These are phyloP conservation scores for Prunella himalayana DNA, from an alignment of 2,113 vertebrate species.

Conservation along the genomic window DNA sequence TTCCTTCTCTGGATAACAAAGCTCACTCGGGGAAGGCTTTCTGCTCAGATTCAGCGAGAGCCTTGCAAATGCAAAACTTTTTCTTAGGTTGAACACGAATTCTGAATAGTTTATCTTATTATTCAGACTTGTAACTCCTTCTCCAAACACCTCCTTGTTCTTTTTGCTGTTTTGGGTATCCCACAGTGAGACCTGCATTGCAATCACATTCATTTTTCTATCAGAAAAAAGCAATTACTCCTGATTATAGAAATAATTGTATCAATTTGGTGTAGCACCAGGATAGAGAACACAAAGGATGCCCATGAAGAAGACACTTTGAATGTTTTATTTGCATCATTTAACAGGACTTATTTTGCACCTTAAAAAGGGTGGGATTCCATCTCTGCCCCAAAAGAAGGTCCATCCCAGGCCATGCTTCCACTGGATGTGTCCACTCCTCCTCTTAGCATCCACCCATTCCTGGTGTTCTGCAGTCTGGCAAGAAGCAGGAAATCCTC, in stretches of 20 bases:
- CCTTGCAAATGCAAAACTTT: background rate
- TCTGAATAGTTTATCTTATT: background rate
- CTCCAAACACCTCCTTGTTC: background rate
- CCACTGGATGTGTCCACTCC: background rate
- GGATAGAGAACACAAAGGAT: background rate
- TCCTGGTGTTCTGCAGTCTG: background rate
- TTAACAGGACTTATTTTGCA: background rate
- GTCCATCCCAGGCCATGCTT: background rate
- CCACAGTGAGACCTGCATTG: background rate
- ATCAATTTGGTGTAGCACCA: fast-evolving
- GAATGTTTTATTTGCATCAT: background rate
- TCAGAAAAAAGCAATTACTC: background rate
- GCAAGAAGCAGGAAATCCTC: background rate
- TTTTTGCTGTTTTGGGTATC: background rate
- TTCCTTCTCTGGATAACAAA: background rate
- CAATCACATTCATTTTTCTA: background rate
- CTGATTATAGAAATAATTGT: background rate
- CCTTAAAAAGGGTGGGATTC: background rate
- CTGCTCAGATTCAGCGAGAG: background rate
- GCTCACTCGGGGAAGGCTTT: background rate
- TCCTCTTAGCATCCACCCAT: fast-evolving
- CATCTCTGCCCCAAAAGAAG: background rate
- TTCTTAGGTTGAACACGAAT: background rate
- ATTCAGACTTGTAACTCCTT: background rate
- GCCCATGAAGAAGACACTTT: background rate